Base-by-base conservation (phyloP, 2,113 vertebrate species). In the Neogobius melanostomus region DNA sequence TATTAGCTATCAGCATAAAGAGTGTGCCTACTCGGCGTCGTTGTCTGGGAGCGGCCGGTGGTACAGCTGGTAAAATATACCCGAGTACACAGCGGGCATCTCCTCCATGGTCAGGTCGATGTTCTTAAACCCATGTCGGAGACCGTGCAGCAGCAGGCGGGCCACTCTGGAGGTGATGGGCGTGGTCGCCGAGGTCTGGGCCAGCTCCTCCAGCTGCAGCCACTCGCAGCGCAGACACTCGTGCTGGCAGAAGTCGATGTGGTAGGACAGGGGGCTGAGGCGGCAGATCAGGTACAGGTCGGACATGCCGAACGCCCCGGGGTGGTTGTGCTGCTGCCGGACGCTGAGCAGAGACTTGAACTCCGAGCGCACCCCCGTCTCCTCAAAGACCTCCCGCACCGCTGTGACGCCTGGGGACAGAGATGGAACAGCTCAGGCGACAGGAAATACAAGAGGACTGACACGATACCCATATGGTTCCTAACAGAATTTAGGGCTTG, bases 261-360 rank as follows among this genome's bases (percentile, higher is more conserved):
- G 61, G 84, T 95, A 94, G 48, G 94, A 94, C 28, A 88, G 84
- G 0, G 98, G 96, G 72, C 91, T 68, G 64, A 98, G 91, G 46
- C 96, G 94, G 83, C 98, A 98, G 90, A 98, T 82, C 57, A 97
- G 72, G 85, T 97, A 98, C 94, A 98, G 92, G 75, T 98, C 97
- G 0, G 96, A 98, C 90, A 95, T 94, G 17, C 94, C 95, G 0
- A 98, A 98, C 46, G 97, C 95, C 11, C 94, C 94, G 0, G 96
- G 97, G 56, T 93, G 93, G 47, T 85, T 1, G 79, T 99, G 98
- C 80, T 98, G 98, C 90, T 98, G 97, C 21, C 98, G 92, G 51
- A 98, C 68, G 73, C 96, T 96, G 74, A 98, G 89, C 83, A 99
- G 92, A 70, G 97, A 95, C 75, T 80, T 90, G 94, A 99, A 98